Evolutionary conservation across 1,140 invertebrate genomes (phyloP).

Genomic region (Zaprionus kolodkinae): DNA sequence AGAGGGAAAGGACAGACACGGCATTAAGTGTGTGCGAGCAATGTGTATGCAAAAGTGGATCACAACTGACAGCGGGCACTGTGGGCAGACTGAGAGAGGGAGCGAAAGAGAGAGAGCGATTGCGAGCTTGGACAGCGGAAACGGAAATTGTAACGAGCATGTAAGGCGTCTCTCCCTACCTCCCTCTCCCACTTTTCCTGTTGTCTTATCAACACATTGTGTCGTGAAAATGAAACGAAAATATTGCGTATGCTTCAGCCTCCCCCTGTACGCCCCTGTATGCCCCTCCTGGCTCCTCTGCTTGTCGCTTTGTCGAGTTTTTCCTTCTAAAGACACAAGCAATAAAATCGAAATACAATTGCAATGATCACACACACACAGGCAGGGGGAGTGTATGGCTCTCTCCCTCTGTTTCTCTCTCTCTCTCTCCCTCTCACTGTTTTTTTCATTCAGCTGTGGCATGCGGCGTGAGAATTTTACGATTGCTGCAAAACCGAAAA

Average conservation of each 20-base stretch:
- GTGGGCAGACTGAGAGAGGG: too few species aligned
- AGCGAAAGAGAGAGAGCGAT: background rate
- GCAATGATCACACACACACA: conserved; percentile 29
- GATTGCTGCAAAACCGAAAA: conserved; percentile 40
- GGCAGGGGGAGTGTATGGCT: background rate
- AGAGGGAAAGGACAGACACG: background rate
- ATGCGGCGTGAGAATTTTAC: conserved; percentile 53
- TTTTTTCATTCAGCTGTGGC: conserved; percentile 24
- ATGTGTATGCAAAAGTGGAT: conserved; percentile 58
- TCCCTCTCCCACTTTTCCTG: background rate
- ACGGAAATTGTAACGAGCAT: conserved; percentile 65
- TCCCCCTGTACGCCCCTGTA: too few species aligned
- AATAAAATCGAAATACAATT: conserved; percentile 78
- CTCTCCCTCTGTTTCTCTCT: background rate
- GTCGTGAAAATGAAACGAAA: conserved; percentile 75
- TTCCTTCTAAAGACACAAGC: conserved; percentile 75
- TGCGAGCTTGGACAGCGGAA: conserved; percentile 29
- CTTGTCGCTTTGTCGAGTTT: conserved; percentile 9
- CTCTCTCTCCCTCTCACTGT: background rate
- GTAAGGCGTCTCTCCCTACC: conserved; percentile 33
- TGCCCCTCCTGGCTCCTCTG: conserved; percentile 37
- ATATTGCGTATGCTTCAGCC: conserved; percentile 65
- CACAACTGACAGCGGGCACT: conserved; percentile 37
- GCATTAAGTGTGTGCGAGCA: conserved; percentile 55
- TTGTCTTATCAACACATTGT: conserved; percentile 76